These are phyloP conservation scores for Atrina japonica DNA, from an alignment of 2,888 invertebrate species.

Conservation along the genomic window DNA sequence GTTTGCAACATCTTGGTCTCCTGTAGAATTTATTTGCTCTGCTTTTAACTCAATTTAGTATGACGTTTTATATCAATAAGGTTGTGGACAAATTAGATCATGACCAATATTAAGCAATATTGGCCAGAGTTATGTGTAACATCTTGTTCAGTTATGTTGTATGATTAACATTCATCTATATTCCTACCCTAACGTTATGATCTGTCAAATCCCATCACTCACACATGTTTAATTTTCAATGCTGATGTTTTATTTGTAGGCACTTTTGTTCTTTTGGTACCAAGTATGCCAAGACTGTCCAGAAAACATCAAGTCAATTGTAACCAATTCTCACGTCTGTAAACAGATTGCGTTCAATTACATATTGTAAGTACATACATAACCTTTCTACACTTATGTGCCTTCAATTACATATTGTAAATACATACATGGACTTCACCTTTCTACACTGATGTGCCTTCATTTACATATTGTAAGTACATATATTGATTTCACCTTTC, in stretches of 20 bases:
- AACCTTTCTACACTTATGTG: too few relatives aligned
- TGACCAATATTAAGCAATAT: too few relatives aligned
- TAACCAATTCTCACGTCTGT: conserved; percentile 92
- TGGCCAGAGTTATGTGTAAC: too few relatives aligned
- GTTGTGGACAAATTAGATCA: too few relatives aligned
- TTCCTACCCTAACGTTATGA: too few relatives aligned
- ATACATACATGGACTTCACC: neutral
- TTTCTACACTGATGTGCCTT: neutral
- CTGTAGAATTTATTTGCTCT: too few relatives aligned
- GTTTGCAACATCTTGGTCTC: too few relatives aligned
- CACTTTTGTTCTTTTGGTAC: conserved; percentile 95
- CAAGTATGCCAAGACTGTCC: conserved; percentile 95
- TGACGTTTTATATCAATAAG: too few relatives aligned
- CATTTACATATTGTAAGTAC: neutral
- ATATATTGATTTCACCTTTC: neutral
- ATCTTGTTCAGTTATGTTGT: too few relatives aligned
- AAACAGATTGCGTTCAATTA: conserved; percentile 88
- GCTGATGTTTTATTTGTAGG: conserved; percentile 78
- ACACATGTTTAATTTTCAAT: neutral
- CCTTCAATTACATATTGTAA: neutral
- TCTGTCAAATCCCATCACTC: too few relatives aligned
- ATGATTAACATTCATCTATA: too few relatives aligned
- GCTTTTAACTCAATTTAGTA: too few relatives aligned
- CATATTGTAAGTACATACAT: conserved; percentile 39
- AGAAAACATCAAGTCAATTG: conserved; percentile 93